Evolutionary conservation across 1,140 invertebrate species (phyloP).

Genomic region (Meloidogyne exigua): DNA sequence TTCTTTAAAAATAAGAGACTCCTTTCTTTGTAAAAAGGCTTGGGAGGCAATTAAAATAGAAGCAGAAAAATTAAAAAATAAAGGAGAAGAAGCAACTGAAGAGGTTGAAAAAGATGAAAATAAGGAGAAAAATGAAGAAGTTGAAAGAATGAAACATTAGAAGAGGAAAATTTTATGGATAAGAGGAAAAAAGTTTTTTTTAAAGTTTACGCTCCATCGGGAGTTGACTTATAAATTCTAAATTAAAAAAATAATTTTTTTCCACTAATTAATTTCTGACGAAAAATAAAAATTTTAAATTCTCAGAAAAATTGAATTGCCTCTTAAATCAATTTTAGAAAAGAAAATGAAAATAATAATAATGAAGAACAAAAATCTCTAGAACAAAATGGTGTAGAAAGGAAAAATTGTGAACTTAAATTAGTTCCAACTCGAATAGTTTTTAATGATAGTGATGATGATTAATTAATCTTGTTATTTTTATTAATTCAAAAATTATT

Average conservation of each 20-base stretch:
- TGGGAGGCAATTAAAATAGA: slow-evolving; percentile 54
- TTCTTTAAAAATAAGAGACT: slow-evolving; percentile 58
- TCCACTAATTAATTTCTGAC: no score
- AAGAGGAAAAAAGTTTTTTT: not conserved
- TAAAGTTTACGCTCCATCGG: no score
- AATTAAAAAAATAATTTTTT: no score
- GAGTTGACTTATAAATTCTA: no score
- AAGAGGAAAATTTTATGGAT: not conserved
- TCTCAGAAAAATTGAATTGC: not conserved
- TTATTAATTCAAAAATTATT: no score
- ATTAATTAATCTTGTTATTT: not conserved
- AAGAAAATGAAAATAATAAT: not conserved
- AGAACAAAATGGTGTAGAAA: not conserved
- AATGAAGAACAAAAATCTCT: not conserved
- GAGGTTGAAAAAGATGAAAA: not conserved
- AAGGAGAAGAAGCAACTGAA: slow-evolving; percentile 22
- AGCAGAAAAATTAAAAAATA: slow-evolving; percentile 25
- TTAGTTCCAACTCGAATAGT: not conserved
- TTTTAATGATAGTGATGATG: slow-evolving; percentile 5
- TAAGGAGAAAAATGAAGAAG: not conserved
- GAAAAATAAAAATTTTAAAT: no score
- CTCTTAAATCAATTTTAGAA: not conserved
- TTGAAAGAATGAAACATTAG: not conserved
- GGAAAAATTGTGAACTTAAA: not conserved
- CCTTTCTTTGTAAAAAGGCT: slow-evolving; percentile 36